Conservation (phyloP, 2,797 vertebrate genomes). For the Siniperca obscura region DNA sequence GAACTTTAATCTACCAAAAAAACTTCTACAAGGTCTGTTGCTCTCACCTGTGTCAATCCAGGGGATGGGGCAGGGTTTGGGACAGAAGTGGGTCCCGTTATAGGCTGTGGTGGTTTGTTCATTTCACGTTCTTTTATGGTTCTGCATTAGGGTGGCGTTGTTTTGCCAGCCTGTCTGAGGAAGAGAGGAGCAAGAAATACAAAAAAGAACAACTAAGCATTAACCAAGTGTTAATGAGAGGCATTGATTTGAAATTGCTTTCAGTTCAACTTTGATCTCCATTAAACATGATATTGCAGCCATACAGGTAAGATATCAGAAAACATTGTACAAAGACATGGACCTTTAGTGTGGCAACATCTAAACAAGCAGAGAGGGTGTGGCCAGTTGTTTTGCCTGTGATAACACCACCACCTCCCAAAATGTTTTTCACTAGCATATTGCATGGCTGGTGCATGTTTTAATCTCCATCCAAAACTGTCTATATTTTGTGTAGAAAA, state of each 20-base stretch:
- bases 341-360: slow-evolving; percentile 46
- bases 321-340: slow-evolving; percentile 3
- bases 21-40: neutral
- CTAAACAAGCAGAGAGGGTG: slow-evolving; percentile 68
- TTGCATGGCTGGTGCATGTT: neutral
- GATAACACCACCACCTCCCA: slow-evolving; percentile 70
- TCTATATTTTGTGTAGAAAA: neutral
- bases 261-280: neutral
- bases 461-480: neutral
- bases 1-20: slow-evolving; percentile 4
- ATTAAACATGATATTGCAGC: neutral
- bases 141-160: slow-evolving; percentile 95
- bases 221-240: neutral
- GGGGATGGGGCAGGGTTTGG: slow-evolving; percentile 96
- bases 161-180: slow-evolving; percentile 84
- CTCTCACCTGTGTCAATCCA: slow-evolving; percentile 95
- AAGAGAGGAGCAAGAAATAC: neutral
- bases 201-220: neutral
- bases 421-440: slow-evolving; percentile 24
- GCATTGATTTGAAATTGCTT: neutral
- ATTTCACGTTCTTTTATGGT: slow-evolving; percentile 99
- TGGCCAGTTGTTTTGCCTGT: slow-evolving; percentile 69
- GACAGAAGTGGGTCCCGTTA: slow-evolving; percentile 95
- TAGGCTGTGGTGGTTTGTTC: slow-evolving; percentile 99
- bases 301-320: slow-evolving; percentile 13